Evolutionary conservation across 1,140 invertebrate genomes (phyloP).

Genomic region (Copidosoma floridanum): DNA sequence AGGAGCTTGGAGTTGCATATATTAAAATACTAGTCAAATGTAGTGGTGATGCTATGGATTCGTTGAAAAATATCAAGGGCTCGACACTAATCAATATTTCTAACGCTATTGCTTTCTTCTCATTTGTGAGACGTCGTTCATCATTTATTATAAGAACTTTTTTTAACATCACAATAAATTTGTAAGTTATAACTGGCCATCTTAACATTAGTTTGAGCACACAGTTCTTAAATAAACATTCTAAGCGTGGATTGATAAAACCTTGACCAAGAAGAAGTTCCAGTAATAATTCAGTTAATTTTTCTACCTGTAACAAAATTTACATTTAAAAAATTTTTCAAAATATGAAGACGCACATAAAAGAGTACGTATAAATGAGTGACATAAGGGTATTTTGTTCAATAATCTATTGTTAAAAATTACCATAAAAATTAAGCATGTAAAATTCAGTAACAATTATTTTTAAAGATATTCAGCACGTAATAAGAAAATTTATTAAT

Average conservation of each 20-base stretch:
- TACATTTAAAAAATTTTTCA: too few relatives aligned
- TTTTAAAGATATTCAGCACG: too few relatives aligned
- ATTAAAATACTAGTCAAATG: slow-evolving; percentile 44
- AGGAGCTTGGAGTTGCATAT: slow-evolving; percentile 40
- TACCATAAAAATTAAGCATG: too few relatives aligned
- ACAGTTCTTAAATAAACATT: slow-evolving; percentile 51
- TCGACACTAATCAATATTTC: slow-evolving; percentile 50
- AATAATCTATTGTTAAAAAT: too few relatives aligned
- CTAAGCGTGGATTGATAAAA: slow-evolving; percentile 51
- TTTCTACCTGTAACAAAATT: slow-evolving; percentile 46
- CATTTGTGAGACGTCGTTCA: slow-evolving; percentile 36
- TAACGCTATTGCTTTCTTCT: slow-evolving; percentile 45
- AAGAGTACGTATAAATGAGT: too few relatives aligned
- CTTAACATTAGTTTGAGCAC: slow-evolving; percentile 52
- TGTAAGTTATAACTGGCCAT: slow-evolving; percentile 51
- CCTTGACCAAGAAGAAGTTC: slow-evolving; percentile 50
- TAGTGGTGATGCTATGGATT: slow-evolving; percentile 34
- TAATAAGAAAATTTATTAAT: too few relatives aligned
- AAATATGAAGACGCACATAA: too few relatives aligned
- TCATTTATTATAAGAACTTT: slow-evolving; percentile 42
- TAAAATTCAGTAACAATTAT: too few relatives aligned
- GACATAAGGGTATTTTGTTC: too few relatives aligned
- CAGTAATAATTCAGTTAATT: slow-evolving; percentile 49
- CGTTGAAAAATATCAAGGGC: slow-evolving; percentile 46
- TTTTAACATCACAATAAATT: slow-evolving; percentile 48